Percentiles rank a stretch among this genome's conserved stretches.
phyloP scores from a whole-genome alignment of 2,113 vertebrate genomes.

The Etheostoma spectabile region DNA sequence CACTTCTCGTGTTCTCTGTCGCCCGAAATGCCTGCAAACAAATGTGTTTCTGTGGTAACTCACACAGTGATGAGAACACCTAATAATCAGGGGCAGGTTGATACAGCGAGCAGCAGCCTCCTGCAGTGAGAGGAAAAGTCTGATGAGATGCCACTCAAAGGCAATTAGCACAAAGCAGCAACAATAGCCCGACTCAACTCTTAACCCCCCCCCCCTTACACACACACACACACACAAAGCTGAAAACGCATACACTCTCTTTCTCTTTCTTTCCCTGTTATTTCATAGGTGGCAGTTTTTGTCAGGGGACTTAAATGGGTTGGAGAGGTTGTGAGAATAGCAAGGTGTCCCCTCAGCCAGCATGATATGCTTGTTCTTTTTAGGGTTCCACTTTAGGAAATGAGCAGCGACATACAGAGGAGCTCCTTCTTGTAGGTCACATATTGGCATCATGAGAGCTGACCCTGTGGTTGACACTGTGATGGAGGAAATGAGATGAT shows the following conservation, averaged over 20 bases:
- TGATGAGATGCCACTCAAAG: conserved; percentile 52
- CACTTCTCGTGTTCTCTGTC: neutral
- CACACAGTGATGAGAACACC: conserved; percentile 8
- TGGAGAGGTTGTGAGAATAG: conserved; percentile 58
- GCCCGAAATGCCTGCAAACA: neutral
- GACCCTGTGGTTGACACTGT: conserved; percentile 50
- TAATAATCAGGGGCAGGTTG: conserved; percentile 57
- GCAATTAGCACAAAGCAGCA: conserved; percentile 44
- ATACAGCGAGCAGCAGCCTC: conserved; percentile 34
- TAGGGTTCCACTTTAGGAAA: conserved; percentile 58
- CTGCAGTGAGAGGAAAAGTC: conserved; percentile 28
- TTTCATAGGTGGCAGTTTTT: conserved; percentile 18
- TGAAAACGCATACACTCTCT: conserved; percentile 7
- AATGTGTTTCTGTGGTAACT: conserved; percentile 45
- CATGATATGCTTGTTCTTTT: conserved; percentile 49
- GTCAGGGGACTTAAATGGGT: conserved; percentile 34
- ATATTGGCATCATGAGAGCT: conserved; percentile 31
- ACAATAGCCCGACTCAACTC: conserved; percentile 24
- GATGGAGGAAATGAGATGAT: conserved; percentile 45
- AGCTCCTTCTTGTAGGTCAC: conserved; percentile 36
- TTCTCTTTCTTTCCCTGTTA: neutral
- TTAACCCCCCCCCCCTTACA: conserved; percentile 5
- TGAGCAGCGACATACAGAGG: conserved; percentile 44
- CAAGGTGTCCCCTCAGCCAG: conserved; percentile 28
- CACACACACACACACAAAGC: conserved; percentile 9